Percentiles rank a stretch among this genome's conserved stretches.
These are phyloP conservation scores for Blomia tropicalis DNA, from an alignment of 2,888 invertebrate genomes.

Conservation along the genomic window DNA sequence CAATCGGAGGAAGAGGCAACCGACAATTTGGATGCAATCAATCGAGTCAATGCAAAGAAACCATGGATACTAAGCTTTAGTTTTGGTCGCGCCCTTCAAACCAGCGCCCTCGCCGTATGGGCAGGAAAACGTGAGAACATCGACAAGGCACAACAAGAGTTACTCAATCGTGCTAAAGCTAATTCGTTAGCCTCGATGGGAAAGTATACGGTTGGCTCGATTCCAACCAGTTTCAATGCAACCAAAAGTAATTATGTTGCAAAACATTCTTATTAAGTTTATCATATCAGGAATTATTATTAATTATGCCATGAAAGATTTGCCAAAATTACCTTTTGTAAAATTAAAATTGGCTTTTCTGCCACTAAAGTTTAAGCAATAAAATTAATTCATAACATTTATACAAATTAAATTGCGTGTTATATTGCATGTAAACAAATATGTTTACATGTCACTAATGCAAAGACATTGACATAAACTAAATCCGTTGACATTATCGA, in stretches of 20 bases:
- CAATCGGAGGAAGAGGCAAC: conserved; percentile 97
- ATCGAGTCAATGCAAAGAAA: conserved; percentile 61
- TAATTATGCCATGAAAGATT: too few relatives aligned
- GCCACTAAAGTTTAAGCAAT: too few relatives aligned
- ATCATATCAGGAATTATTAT: too few relatives aligned
- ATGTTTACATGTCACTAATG: too few relatives aligned
- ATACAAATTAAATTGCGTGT: too few relatives aligned
- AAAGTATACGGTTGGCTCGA: conserved; percentile 60
- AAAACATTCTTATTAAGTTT: conserved; percentile 58
- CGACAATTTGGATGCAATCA: conserved; percentile 88
- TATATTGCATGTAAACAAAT: too few relatives aligned
- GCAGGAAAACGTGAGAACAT: conserved; percentile 77
- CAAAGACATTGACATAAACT: too few relatives aligned
- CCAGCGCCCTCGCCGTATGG: conserved; percentile 90
- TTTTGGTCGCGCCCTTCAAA: conserved; percentile 90
- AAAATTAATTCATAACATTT: too few relatives aligned
- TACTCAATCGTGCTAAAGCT: conserved; percentile 80
- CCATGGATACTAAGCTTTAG: conserved; percentile 97
- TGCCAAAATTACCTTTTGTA: too few relatives aligned
- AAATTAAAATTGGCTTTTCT: too few relatives aligned
- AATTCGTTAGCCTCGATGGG: conserved; percentile 62
- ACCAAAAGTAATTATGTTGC: conserved; percentile 61
- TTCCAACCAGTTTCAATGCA: conserved; percentile 50
- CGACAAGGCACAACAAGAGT: conserved; percentile 63
- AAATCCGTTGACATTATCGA: too few relatives aligned